phyloP scores from a whole-genome alignment of 1,140 invertebrate species.

The Pseudomyrmex sp. region DNA sequence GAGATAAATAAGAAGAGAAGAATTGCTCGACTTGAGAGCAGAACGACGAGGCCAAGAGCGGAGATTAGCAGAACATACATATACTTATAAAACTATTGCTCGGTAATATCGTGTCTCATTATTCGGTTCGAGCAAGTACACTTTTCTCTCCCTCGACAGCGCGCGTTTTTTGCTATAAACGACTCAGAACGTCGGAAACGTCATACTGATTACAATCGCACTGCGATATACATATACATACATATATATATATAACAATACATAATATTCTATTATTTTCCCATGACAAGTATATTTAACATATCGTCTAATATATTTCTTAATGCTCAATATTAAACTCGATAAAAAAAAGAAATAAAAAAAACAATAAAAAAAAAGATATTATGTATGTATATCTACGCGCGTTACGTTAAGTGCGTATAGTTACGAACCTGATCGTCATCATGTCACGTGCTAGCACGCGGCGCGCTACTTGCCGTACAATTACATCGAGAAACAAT shows the following conservation, averaged over 20 bases:
- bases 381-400: too few species aligned
- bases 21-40: slow-evolving; percentile 18
- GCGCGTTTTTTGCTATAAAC: slow-evolving; percentile 1
- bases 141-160: background rate
- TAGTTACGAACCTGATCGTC: too few species aligned
- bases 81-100: background rate
- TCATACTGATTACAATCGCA: background rate
- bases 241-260: too few species aligned
- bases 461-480: slow-evolving; percentile 57
- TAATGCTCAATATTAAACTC: too few species aligned
- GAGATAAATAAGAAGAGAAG: slow-evolving; percentile 49
- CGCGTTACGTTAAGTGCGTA: too few species aligned
- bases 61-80: slow-evolving; percentile 19
- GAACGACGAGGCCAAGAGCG: slow-evolving; percentile 10
- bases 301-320: too few species aligned
- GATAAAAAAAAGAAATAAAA: too few species aligned
- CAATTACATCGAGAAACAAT: slow-evolving; percentile 73
- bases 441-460: slow-evolving; percentile 57
- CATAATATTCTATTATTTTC: too few species aligned
- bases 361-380: too few species aligned
- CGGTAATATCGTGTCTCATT: background rate
- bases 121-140: background rate
- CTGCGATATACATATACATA: background rate
- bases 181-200: background rate
- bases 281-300: too few species aligned